phyloP scores from a whole-genome alignment of 2,797 vertebrate genomes.

The Bryconaethiops microstoma region DNA sequence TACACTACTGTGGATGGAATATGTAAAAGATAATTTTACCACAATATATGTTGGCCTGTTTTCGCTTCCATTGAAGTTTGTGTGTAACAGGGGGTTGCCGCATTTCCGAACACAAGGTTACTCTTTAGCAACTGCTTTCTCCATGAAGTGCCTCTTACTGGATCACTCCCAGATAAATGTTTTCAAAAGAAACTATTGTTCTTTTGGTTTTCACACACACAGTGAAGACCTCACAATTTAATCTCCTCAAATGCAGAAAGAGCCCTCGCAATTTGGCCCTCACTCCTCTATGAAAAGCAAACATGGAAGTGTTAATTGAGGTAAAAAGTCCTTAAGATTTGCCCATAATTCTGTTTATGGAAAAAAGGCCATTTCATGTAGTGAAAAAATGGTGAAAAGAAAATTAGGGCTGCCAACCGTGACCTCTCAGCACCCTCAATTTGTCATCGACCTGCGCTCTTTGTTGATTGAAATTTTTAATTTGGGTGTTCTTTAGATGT shows the following conservation, averaged over 20 bases:
- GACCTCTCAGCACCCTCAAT: conserved; percentile 84
- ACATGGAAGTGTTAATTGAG: conserved; percentile 79
- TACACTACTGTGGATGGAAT: conserved; percentile 28
- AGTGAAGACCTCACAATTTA: conserved; percentile 69
- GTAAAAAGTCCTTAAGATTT: conserved; percentile 81
- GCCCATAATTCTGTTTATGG: conserved; percentile 80
- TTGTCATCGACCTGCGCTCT: conserved; percentile 87
- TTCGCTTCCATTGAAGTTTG: conserved; percentile 54
- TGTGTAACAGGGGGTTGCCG: conserved; percentile 68
- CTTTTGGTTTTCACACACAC: conserved; percentile 80
- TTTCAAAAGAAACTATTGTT: conserved; percentile 84
- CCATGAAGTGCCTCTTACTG: conserved; percentile 78
- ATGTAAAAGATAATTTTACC: conserved; percentile 45
- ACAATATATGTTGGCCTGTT: conserved; percentile 29
- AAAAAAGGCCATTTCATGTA: conserved; percentile 78
- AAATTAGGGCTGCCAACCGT: conserved; percentile 75
- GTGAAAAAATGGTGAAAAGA: conserved; percentile 63
- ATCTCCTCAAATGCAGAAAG: conserved; percentile 64
- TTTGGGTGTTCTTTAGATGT: conserved; percentile 89
- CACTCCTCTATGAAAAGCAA: conserved; percentile 70
- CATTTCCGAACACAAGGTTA: conserved; percentile 80
- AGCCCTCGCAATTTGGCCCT: conserved; percentile 58
- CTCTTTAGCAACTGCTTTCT: conserved; percentile 82
- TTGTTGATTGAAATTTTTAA: conserved; percentile 95
- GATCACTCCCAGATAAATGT: conserved; percentile 81